Percentiles rank a stretch among this genome's conserved stretches.
phyloP scores from a whole-genome alignment of 2,888 invertebrate species.

The Cataglyphis albicans region DNA sequence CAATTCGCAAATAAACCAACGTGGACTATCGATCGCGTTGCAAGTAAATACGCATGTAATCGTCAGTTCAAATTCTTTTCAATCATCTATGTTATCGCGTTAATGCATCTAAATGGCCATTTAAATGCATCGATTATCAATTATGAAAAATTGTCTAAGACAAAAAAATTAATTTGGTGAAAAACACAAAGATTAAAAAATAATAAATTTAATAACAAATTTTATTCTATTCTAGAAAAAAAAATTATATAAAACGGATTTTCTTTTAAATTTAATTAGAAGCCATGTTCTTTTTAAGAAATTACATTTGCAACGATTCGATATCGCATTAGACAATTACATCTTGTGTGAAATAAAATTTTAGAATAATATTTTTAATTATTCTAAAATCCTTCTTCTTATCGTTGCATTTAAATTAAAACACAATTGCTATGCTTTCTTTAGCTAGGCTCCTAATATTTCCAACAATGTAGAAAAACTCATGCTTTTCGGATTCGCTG shows the following conservation, averaged over 20 bases:
- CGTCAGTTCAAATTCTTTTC: conserved; percentile 29
- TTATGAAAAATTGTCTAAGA: conserved; percentile 3
- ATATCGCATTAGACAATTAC: background rate
- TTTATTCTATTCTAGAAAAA: background rate
- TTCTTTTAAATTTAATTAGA: background rate
- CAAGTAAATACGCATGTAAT: conserved; percentile 30
- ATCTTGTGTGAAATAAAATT: background rate
- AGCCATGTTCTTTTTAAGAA: background rate
- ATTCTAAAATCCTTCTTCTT: background rate
- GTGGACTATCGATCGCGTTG: background rate
- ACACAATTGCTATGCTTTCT: background rate
- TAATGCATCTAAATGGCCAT: conserved; percentile 20
- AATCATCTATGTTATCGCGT: background rate
- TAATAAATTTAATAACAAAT: background rate
- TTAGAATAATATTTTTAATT: background rate
- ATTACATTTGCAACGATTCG: background rate
- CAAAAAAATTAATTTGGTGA: background rate
- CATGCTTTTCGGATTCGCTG: background rate
- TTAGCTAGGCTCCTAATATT: background rate
- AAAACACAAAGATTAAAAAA: background rate
- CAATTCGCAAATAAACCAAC: conserved; percentile 41
- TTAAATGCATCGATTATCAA: conserved; percentile 7
- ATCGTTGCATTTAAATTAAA: background rate
- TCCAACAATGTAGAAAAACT: conserved; percentile 2
- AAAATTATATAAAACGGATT: background rate